phyloP scores from a whole-genome alignment of 2,797 vertebrate species.

The Falco concolor region DNA sequence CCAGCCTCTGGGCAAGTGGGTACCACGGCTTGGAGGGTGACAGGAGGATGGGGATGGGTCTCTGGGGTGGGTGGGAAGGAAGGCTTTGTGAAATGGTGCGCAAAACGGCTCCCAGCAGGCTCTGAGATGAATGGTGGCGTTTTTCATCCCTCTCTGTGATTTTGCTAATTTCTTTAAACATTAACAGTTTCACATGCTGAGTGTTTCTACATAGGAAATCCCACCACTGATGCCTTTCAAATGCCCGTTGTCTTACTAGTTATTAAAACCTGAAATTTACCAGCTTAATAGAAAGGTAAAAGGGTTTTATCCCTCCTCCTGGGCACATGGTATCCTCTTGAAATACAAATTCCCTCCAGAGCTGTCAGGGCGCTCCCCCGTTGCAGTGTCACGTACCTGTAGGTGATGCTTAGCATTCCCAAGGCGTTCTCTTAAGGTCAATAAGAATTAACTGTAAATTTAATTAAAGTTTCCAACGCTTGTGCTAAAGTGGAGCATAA shows the following conservation, averaged over 20 bases:
- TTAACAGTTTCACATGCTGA: neutral
- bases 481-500: neutral
- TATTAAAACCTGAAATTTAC: neutral
- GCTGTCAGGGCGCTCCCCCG: fast-evolving
- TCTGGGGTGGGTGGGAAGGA: neutral
- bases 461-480: conserved; percentile 26
- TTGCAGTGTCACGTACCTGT: neutral
- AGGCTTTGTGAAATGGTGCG: neutral
- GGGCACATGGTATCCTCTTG: neutral
- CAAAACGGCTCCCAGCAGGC: neutral
- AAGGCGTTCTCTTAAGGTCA: conserved; percentile 1
- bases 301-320: neutral
- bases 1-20: fast-evolving
- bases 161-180: neutral
- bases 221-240: neutral
- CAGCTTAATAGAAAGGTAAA: neutral
- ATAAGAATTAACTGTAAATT: conserved; percentile 25
- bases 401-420: neutral
- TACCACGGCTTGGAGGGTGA: neutral
- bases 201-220: fast-evolving
- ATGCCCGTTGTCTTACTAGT: neutral
- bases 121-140: neutral
- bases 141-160: neutral
- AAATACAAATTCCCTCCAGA: neutral
- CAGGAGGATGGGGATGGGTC: neutral